Evolutionary conservation across 2,797 vertebrate genomes (phyloP).

Genomic region (Otolemur crassicaudatus): DNA sequence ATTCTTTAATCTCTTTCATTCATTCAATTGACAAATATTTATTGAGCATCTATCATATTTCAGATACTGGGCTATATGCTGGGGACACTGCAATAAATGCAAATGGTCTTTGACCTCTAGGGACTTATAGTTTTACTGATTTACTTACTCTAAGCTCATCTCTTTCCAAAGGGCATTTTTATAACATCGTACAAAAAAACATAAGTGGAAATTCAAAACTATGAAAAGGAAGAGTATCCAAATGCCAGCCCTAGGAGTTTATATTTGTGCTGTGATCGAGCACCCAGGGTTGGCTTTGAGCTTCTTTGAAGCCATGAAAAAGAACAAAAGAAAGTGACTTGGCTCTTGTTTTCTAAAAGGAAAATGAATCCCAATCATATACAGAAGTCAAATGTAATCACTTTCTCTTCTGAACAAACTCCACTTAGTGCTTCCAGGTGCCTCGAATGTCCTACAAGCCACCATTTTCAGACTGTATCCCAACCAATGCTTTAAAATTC

Average conservation of each 20-base stretch:
- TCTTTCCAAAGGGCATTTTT: slow-evolving; percentile 25
- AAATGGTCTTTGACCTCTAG: not conserved
- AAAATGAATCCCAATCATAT: not conserved
- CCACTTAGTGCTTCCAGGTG: not conserved
- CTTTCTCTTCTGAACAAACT: slow-evolving; percentile 14
- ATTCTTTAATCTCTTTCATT: not conserved
- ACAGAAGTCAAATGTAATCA: not conserved
- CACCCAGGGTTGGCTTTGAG: not conserved
- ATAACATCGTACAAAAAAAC: not conserved
- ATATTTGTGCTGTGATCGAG: not conserved
- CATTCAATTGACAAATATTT: slow-evolving; percentile 10
- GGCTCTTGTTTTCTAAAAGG: slow-evolving; percentile 15
- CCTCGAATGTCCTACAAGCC: not conserved
- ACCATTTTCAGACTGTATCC: slow-evolving; percentile 23
- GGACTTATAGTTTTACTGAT: not conserved
- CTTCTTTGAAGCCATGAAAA: not conserved
- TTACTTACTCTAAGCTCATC: not conserved
- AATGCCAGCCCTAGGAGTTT: not conserved
- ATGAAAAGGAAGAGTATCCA: not conserved
- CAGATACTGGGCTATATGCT: not conserved
- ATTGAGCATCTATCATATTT: not conserved
- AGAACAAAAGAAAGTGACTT: not conserved
- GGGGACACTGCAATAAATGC: not conserved
- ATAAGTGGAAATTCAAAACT: not conserved
- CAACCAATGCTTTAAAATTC: not conserved